These are phyloP conservation scores for Stictonetta naevosa DNA, from an alignment of 2,113 vertebrate species.

Conservation along the genomic window DNA sequence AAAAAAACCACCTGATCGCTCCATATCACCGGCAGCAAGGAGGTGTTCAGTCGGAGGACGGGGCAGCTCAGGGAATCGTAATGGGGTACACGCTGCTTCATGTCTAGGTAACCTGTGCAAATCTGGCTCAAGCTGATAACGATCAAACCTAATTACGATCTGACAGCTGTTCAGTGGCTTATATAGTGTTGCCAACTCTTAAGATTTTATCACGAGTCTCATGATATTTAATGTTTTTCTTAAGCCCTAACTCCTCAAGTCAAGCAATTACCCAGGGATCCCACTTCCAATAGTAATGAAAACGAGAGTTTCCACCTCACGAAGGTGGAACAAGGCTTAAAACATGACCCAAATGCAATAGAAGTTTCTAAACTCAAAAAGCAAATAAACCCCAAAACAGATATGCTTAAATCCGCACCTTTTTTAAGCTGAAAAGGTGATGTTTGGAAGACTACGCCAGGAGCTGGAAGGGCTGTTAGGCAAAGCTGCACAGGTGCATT, in stretches of 20 bases:
- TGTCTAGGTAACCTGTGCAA: background rate
- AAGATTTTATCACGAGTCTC: conserved; percentile 43
- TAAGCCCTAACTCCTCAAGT: conserved; percentile 18
- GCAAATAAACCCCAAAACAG: background rate
- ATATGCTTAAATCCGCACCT: background rate
- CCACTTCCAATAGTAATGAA: background rate
- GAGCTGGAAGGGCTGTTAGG: background rate
- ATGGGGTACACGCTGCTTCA: background rate
- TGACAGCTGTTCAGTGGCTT: conserved; percentile 17
- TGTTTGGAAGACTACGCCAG: background rate
- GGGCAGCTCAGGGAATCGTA: background rate
- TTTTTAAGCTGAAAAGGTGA: background rate
- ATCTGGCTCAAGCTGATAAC: conserved; percentile 12
- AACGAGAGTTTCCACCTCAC: background rate
- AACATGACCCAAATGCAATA: background rate
- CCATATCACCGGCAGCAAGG: background rate
- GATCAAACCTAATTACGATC: conserved; percentile 36
- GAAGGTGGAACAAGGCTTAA: background rate
- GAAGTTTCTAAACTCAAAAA: background rate
- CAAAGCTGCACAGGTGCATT: background rate
- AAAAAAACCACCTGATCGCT: background rate
- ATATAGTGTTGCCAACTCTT: background rate
- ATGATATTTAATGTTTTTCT: background rate
- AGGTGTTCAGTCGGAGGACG: background rate
- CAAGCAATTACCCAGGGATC: background rate